phyloP scores from a whole-genome alignment of 2,888 invertebrate species.

The Apodemia zela region DNA sequence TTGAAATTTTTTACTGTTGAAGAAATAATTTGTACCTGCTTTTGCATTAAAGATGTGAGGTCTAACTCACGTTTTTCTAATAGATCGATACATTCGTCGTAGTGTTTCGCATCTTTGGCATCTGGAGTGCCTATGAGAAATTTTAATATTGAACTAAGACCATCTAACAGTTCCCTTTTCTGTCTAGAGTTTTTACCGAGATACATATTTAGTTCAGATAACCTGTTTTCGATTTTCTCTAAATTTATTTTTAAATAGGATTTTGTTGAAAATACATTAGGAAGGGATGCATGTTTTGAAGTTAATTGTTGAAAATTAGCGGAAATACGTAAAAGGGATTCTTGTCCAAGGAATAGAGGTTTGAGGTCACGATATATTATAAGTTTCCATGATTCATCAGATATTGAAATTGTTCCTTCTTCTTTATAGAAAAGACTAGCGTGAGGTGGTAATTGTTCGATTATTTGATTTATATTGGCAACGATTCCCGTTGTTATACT shows the following conservation, averaged over 20 bases:
- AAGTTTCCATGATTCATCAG: slow-evolving; percentile 34
- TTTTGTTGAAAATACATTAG: slow-evolving; percentile 3
- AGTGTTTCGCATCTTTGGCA: slow-evolving; percentile 36
- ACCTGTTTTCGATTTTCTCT: slow-evolving; percentile 6
- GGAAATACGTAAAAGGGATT: slow-evolving; percentile 30
- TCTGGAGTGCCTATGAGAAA: slow-evolving; percentile 40
- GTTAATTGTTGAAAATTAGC: slow-evolving; percentile 25
- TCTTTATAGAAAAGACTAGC: slow-evolving; percentile 28
- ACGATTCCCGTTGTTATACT: slow-evolving; percentile 25
- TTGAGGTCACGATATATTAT: slow-evolving; percentile 30
- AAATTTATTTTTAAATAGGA: slow-evolving; percentile 17
- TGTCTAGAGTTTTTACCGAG: slow-evolving; percentile 27
- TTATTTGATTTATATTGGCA: slow-evolving; percentile 18
- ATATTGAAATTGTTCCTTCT: slow-evolving; percentile 24
- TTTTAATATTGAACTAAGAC: slow-evolving; percentile 36
- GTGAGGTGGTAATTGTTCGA: slow-evolving; percentile 28
- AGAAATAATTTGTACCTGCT: slow-evolving; percentile 38
- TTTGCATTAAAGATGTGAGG: slow-evolving; percentile 23
- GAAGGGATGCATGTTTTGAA: not conserved
- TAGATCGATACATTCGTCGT: slow-evolving; percentile 37
- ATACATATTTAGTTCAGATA: slow-evolving; percentile 13
- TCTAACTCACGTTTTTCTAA: slow-evolving; percentile 37
- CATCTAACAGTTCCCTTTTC: slow-evolving; percentile 37
- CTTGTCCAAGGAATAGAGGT: slow-evolving; percentile 32
- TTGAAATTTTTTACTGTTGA: slow-evolving; percentile 36